Evolutionary conservation across 2,888 invertebrate species (phyloP), one percentile per base, ranked within the genome.

Genomic region (Callimorpha dominula): DNA sequence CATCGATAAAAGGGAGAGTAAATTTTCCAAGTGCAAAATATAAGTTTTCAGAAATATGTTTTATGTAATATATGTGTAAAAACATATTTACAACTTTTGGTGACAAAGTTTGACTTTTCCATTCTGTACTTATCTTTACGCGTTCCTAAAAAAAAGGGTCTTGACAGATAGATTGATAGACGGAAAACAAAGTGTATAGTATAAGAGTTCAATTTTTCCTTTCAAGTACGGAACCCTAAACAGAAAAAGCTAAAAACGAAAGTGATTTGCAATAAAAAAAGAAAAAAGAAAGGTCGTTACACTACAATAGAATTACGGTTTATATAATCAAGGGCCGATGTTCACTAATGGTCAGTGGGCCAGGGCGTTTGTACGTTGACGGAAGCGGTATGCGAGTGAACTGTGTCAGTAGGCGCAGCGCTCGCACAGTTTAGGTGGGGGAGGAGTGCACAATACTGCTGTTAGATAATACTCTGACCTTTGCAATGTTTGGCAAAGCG

Each of bases 381-480:
- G 87, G 90, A 88, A 89, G 86, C 82, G 82, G 78, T 79, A 73
- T 69, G 62, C 63, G 72, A 49, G 70, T 73, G 74, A 92, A 87
- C 87, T 91, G 86, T 92, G 93, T 92, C 88, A 93, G 88, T 91
- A 81, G 91, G 92, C 77, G 82, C 77, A 91, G 90, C 77, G 82
- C 76, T 79, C 77, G 74, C 84, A 85, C 80, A 85, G 73, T 72
- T 77, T 49, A 54, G 62, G 78, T 68, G 65, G 73, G 77, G 78
- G 72, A 67, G 73, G 60, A 70, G 75, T 66, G 80, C 73, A 89
- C 89, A 88, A 89, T 85, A 73, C 81, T 49, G 81, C 78, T 86
- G 86, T 93, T 93, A 93, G 91, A 93, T 94, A 93, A 94, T 83
- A 83, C 79, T 82, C 42, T 91, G 93, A 93, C 94, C 93, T 93